A percentile compares a stretch with the other conserved stretches of the same genome.
Conservation (phyloP, 2,888 invertebrate genomes). For the Harmothoe impar region DNA sequence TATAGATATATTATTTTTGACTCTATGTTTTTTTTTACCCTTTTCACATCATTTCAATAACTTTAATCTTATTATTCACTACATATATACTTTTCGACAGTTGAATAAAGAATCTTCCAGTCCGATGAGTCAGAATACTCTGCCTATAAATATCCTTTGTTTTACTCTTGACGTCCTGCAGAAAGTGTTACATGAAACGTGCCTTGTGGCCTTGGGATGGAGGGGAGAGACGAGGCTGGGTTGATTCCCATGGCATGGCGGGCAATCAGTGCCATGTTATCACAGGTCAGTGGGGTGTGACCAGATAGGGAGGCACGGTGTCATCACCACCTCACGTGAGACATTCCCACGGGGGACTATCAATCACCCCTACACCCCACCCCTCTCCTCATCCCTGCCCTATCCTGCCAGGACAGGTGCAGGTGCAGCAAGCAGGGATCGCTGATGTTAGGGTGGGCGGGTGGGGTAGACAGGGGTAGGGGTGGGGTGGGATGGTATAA, state of each 20-base stretch:
- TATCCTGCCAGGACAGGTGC: background rate
- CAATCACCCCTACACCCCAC: constrained; percentile 2
- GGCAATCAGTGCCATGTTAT: constrained; percentile 24
- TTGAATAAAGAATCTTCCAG: no score
- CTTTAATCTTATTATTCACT: no score
- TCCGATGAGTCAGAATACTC: no score
- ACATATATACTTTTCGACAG: no score
- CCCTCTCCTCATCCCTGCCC: background rate
- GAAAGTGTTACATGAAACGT: background rate
- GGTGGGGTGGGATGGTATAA: background rate
- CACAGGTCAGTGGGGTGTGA: constrained; percentile 39
- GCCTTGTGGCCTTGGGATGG: background rate
- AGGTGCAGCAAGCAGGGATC: background rate
- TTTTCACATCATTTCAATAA: no score
- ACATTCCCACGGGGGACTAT: background rate
- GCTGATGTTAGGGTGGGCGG: background rate
- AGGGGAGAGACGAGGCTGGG: background rate
- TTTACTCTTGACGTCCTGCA: background rate
- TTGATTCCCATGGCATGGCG: background rate
- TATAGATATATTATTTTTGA: no score
- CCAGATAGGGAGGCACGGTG: background rate
- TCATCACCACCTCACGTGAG: constrained; percentile 9
- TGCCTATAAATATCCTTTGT: no score
- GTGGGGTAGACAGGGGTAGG: no score
- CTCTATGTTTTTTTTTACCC: no score